A percentile compares a stretch with the other conserved stretches of the same genome.
Evolutionary conservation across 2,113 vertebrate genomes (phyloP).

Genomic region (Propithecus coquereli): DNA sequence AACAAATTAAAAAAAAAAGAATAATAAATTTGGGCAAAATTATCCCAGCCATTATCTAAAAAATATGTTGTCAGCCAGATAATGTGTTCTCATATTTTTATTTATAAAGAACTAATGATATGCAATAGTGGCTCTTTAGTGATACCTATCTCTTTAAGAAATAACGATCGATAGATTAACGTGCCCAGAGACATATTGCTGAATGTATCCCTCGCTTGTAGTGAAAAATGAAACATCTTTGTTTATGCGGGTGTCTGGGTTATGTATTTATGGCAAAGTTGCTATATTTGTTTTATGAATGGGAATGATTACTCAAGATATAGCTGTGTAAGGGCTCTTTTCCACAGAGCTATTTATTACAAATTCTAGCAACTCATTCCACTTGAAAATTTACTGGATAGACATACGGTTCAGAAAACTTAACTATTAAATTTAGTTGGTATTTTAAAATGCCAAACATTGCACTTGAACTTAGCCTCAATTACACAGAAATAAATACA

Average conservation of each 20-base stretch:
- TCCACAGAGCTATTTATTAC: neutral
- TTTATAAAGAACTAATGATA: neutral
- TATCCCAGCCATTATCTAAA: neutral
- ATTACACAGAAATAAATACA: neutral
- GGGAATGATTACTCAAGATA: neutral
- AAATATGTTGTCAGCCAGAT: neutral
- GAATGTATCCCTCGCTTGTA: neutral
- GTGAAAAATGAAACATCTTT: neutral
- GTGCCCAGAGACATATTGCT: too few relatives aligned
- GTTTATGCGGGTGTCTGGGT: too few relatives aligned
- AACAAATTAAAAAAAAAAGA: neutral
- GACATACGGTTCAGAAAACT: neutral
- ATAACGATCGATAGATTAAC: neutral
- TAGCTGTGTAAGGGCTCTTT: neutral
- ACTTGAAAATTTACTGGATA: neutral
- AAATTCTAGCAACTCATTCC: neutral
- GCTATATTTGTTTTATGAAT: neutral
- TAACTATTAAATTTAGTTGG: neutral
- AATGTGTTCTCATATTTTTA: neutral
- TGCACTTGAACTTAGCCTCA: conserved; percentile 35
- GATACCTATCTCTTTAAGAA: neutral
- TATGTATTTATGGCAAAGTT: neutral
- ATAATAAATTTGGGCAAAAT: neutral
- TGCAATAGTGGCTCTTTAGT: neutral
- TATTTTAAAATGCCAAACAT: neutral